phyloP scores from a whole-genome alignment of 2,888 invertebrate genomes.

The Chydorus sphaericus region DNA sequence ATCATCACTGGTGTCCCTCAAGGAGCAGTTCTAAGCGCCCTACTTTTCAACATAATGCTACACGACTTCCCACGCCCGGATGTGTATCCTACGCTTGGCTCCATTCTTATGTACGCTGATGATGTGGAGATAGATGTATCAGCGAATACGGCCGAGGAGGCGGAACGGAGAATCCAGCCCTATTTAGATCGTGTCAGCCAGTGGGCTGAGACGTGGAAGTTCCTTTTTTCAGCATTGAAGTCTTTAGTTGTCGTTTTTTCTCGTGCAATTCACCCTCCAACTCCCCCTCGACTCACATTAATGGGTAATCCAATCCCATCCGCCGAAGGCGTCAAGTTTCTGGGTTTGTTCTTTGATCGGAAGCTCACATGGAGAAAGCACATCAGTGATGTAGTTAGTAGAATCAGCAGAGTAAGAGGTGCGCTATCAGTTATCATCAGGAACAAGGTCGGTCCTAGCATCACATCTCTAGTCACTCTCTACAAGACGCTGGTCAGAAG shows the following conservation, averaged over 20 bases:
- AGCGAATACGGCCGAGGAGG: neutral
- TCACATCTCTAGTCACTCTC: neutral
- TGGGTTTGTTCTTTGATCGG: neutral
- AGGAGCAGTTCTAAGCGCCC: conserved; percentile 15
- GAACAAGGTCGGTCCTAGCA: neutral
- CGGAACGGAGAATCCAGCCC: neutral
- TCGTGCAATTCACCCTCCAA: neutral
- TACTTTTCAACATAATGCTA: conserved; percentile 14
- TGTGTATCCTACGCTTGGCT: neutral
- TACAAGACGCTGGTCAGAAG: conserved; percentile 12
- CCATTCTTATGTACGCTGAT: neutral
- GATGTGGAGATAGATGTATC: neutral
- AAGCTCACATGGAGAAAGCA: neutral
- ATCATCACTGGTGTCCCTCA: conserved; percentile 14
- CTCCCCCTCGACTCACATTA: neutral
- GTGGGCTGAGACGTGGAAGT: neutral
- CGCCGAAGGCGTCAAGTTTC: neutral
- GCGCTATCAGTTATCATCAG: neutral
- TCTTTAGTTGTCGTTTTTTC: neutral
- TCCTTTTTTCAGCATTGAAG: neutral
- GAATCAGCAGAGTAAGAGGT: neutral
- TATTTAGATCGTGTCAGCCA: neutral
- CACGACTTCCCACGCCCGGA: neutral
- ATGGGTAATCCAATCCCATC: neutral
- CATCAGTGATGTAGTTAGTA: neutral